Percentiles rank a stretch among this genome's conserved stretches.
phyloP scores from a whole-genome alignment of 2,113 vertebrate genomes.

The Corydoras sp. region DNA sequence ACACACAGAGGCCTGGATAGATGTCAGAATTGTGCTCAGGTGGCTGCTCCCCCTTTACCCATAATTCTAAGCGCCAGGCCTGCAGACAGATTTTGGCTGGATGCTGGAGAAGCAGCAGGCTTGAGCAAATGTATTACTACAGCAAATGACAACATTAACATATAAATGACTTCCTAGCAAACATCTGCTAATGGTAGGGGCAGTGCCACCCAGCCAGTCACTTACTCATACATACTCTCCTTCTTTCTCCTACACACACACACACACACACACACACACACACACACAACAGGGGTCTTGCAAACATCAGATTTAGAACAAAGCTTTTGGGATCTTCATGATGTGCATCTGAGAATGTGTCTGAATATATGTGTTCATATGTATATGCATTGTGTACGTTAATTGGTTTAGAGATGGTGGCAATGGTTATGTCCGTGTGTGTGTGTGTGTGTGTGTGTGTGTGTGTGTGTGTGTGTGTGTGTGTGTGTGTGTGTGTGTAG shows the following conservation, averaged over 20 bases:
- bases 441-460: too few species aligned
- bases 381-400: too few species aligned
- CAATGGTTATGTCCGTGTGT: too few species aligned
- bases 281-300: background rate
- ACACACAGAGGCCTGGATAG: constrained; percentile 47
- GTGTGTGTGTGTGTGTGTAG: too few species aligned
- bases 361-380: too few species aligned
- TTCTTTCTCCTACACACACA: constrained; percentile 12
- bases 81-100: constrained; percentile 58
- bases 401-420: too few species aligned
- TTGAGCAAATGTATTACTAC: constrained; percentile 65
- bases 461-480: too few species aligned
- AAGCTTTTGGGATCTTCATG: too few species aligned
- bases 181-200: constrained; percentile 68
- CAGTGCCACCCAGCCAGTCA: constrained; percentile 29
- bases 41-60: constrained; percentile 31
- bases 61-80: constrained; percentile 29
- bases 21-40: constrained; percentile 45
- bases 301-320: too few species aligned
- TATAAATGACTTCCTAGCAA: constrained; percentile 74
- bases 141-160: constrained; percentile 75
- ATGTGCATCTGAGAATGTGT: too few species aligned
- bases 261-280: background rate
- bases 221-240: constrained; percentile 28
- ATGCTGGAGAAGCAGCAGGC: constrained; percentile 52